Conservation (phyloP, 2,888 invertebrate species). For the Melieria crassipennis region DNA sequence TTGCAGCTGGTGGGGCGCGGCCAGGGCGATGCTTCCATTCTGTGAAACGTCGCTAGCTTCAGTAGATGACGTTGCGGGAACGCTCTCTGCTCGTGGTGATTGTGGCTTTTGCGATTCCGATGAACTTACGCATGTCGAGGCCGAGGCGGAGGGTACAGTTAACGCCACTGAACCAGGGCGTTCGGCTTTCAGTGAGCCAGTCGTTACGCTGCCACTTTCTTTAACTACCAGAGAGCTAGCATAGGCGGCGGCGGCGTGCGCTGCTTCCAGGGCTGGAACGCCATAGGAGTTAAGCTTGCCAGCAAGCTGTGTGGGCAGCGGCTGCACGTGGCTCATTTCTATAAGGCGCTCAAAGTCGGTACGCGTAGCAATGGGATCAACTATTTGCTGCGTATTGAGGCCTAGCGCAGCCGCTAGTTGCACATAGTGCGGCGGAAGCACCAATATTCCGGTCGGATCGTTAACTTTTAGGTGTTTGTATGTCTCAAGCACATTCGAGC, state of each 20-base stretch:
- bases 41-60: conserved; percentile 43
- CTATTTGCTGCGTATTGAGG: conserved; percentile 59
- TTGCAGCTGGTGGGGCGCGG: conserved; percentile 47
- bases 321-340: conserved; percentile 60
- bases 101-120: conserved; percentile 47
- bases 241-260: conserved; percentile 53
- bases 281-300: conserved; percentile 42
- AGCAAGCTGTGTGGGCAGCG: conserved; percentile 39
- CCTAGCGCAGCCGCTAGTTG: conserved; percentile 69
- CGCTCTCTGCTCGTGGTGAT: conserved; percentile 40
- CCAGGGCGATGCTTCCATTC: conserved; percentile 40
- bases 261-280: conserved; percentile 52
- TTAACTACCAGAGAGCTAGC: conserved; percentile 48
- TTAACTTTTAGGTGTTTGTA: conserved; percentile 58
- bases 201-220: conserved; percentile 48
- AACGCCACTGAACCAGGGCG: conserved; percentile 51
- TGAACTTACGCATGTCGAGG: conserved; percentile 53
- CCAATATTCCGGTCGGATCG: conserved; percentile 69
- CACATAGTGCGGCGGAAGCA: conserved; percentile 71
- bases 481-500: conserved; percentile 56
- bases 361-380: conserved; percentile 60
- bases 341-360: conserved; percentile 63
- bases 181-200: conserved; percentile 42
- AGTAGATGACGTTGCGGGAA: conserved; percentile 51
- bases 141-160: conserved; percentile 40